Base-by-base conservation (phyloP, 2,888 invertebrate species). In the Nudaria mundana region DNA sequence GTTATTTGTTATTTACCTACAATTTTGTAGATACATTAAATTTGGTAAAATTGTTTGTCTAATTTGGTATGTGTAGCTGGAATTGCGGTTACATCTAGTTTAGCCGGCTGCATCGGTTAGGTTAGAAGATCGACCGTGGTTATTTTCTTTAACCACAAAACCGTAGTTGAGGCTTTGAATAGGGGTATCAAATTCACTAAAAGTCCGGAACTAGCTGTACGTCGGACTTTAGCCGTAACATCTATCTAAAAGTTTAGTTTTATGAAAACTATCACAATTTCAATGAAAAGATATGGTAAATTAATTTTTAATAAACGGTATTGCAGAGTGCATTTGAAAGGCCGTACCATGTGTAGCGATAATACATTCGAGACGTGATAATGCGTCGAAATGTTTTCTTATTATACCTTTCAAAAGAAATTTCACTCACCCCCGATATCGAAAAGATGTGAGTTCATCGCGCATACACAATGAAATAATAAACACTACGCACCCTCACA, bases 381-480 rank as follows among this genome's bases (percentile, higher is more conserved):
- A 58, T 49, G 50, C 50, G 46, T 29, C 40, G 32, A 54, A 48
- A 54, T 40, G 42, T 52, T 49, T 49, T 55, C 49, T 40, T 49
- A 55, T 52, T 54, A 55, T 34, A 38, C 40, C 43, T 58, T 57
- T 52, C 40, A 37, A 44, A 57, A 52, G 51, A 55, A 62, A 51
- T 48, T 54, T 46, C 52, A 48, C 52, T 47, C 62, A 45, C 63
- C 58, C 57, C 18, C 30, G 6, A 34, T 52, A 53, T 58, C 47
- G 58, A 52, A 58, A 56, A 48, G 44, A 58, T 43, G 43, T 37
- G 51, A 48, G 58, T 51, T 56, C 53, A 65, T 66, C 60, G 58
- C 48, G 55, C 56, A 56, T 52, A 48, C 57, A 68, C 71, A 71
- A 70, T 68, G 63, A 65, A 67, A 71, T 71, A 71, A 71, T 67